Conservation (phyloP, 2,797 vertebrate species). For the Anguilla megastoma region DNA sequence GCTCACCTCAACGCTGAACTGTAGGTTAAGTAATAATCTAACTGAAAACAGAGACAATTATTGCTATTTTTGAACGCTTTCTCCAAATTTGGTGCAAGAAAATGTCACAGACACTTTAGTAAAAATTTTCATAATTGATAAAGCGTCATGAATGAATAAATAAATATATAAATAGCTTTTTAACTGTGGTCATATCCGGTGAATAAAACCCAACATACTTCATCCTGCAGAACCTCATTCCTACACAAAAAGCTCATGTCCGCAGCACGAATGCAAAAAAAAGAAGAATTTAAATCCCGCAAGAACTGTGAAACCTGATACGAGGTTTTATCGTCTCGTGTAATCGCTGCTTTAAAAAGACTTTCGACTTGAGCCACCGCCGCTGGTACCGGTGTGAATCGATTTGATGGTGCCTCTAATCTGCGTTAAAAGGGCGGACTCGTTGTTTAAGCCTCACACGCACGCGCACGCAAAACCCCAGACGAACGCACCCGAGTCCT, state of each 20-base stretch:
- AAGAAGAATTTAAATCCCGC: not conserved
- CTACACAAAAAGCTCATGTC: not conserved
- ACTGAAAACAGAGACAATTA: not conserved
- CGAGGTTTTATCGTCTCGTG: not conserved
- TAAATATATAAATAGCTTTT: not conserved
- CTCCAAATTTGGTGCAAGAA: not conserved
- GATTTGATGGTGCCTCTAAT: conserved; percentile 2
- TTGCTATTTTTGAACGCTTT: not conserved
- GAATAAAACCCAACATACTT: not conserved
- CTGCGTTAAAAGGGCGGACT: conserved; percentile 6
- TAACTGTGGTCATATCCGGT: not conserved
- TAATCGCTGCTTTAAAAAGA: not conserved
- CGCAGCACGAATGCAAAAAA: not conserved
- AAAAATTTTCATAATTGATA: not conserved
- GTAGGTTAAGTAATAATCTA: not conserved
- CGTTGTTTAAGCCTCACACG: conserved; percentile 46
- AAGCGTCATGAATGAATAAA: not conserved
- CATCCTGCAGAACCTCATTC: not conserved
- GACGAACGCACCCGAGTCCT: conserved; percentile 66
- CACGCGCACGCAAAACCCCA: conserved; percentile 28
- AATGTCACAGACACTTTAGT: not conserved
- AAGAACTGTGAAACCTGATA: conserved; percentile 1
- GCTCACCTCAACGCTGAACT: not conserved
- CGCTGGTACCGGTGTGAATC: not conserved
- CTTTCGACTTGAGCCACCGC: not conserved